Percentiles rank a stretch among this genome's conserved stretches.
Conservation (phyloP, 2,888 invertebrate species). For the Opisthograptis luteolata region DNA sequence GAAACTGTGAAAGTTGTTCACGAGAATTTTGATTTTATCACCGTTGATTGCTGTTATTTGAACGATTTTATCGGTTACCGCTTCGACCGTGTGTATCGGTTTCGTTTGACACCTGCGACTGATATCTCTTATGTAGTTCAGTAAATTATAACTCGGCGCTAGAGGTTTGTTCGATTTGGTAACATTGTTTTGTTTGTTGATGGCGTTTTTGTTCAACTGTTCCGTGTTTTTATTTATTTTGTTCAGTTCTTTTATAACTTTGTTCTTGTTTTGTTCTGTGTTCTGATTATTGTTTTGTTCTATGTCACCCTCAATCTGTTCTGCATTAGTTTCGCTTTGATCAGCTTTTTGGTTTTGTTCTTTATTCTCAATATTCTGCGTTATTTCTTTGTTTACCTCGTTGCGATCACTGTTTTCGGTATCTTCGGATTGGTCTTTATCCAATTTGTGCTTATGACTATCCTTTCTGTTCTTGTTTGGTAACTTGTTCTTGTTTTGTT, state of each 20-base stretch:
- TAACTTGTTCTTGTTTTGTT: constrained; percentile 2
- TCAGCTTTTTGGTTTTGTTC: not conserved
- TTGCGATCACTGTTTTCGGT: not conserved
- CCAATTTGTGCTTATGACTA: not conserved
- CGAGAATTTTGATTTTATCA: constrained; percentile 26
- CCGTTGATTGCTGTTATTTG: constrained; percentile 35
- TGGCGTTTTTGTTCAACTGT: not conserved
- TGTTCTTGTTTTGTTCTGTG: not conserved
- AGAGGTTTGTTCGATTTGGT: not conserved
- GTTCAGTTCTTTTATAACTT: not conserved
- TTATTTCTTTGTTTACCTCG: not conserved
- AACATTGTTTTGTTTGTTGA: not conserved
- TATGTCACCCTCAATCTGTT: not conserved
- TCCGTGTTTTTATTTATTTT: not conserved
- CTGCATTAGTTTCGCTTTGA: too few relatives aligned
- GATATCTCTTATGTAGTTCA: constrained; percentile 16
- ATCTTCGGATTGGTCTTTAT: not conserved
- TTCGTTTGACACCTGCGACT: constrained; percentile 12
- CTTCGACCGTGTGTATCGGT: constrained; percentile 23
- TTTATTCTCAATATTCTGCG: not conserved
- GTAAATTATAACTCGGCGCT: constrained; percentile 4
- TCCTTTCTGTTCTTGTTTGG: not conserved
- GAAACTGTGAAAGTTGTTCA: constrained; percentile 39
- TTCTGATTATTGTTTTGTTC: not conserved
- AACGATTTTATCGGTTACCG: constrained; percentile 17